phyloP scores from a whole-genome alignment of 2,888 invertebrate species.

The Microchrysa polita region DNA sequence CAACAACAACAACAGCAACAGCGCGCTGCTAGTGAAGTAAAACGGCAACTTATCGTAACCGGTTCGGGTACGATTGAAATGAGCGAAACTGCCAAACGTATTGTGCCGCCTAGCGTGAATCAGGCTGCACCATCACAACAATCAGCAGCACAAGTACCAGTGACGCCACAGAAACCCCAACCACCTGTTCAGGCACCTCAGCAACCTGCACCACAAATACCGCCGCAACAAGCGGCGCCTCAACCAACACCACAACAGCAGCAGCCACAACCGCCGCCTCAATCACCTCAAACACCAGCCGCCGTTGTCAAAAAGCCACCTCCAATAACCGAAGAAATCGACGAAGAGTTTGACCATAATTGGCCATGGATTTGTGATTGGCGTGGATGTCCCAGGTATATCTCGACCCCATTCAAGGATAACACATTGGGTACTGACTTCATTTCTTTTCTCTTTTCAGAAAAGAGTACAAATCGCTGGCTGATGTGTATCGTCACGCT shows the following conservation, averaged over 20 bases:
- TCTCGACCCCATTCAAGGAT: too few species aligned
- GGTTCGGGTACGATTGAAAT: constrained; percentile 52
- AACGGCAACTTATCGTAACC: constrained; percentile 47
- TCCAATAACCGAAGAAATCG: constrained; percentile 45
- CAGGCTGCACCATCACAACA: constrained; percentile 20
- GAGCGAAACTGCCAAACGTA: constrained; percentile 21
- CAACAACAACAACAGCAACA: not conserved
- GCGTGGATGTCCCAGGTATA: constrained; percentile 84
- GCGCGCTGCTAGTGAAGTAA: constrained; percentile 25
- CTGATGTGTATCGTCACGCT: constrained; percentile 88
- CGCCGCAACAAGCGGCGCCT: constrained; percentile 13
- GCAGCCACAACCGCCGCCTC: constrained; percentile 10
- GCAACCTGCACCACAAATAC: not conserved
- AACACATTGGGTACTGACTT: not conserved
- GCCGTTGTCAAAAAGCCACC: not conserved
- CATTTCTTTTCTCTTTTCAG: constrained; percentile 39
- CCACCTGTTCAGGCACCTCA: not conserved
- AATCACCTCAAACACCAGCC: constrained; percentile 44
- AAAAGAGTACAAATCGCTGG: constrained; percentile 77
- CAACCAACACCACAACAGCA: constrained; percentile 10
- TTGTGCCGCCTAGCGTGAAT: not conserved
- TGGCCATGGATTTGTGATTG: constrained; percentile 87
- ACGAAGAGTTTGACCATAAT: constrained; percentile 58
- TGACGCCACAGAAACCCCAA: not conserved
- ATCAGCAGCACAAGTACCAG: not conserved